Evolutionary conservation across 2,888 invertebrate genomes (phyloP).

Genomic region (Agonum fuliginosum): DNA sequence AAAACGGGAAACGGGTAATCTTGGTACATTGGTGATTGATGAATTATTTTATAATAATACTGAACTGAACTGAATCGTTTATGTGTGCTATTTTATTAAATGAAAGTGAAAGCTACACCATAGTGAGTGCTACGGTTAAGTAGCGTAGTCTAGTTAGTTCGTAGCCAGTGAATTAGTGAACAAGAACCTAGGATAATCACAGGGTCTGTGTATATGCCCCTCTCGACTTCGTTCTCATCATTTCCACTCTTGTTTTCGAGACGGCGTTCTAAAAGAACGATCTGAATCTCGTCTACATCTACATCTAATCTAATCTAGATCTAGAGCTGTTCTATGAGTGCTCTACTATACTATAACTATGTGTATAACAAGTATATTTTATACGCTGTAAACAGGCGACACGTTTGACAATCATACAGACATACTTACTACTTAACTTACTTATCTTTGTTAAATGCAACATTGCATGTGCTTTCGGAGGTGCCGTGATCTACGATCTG

Average conservation of each 20-base stretch:
- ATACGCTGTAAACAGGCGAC: constrained; percentile 45
- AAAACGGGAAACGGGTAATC: constrained; percentile 22
- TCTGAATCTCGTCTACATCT: constrained; percentile 4
- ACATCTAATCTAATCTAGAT: too few species aligned
- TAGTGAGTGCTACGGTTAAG: constrained; percentile 55
- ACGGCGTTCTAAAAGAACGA: not conserved
- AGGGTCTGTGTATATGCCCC: constrained; percentile 59
- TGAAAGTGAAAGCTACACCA: constrained; percentile 53
- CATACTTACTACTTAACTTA: constrained; percentile 56
- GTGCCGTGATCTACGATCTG: constrained; percentile 51
- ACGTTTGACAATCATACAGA: constrained; percentile 59
- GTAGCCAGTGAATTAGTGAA: constrained; percentile 60
- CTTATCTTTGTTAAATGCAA: constrained; percentile 56
- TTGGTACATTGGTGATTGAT: constrained; percentile 25
- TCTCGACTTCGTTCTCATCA: constrained; percentile 57
- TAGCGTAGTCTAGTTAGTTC: constrained; percentile 49
- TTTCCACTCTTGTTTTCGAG: constrained; percentile 49
- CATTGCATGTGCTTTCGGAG: constrained; percentile 54
- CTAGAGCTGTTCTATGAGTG: constrained; percentile 26
- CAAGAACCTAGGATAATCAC: constrained; percentile 59
- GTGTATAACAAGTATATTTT: constrained; percentile 32
- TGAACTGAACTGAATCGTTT: constrained; percentile 3
- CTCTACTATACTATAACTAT: constrained; percentile 33
- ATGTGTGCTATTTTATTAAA: constrained; percentile 1
- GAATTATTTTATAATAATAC: constrained; percentile 14